Percentiles rank a stretch among this genome's conserved stretches.
Evolutionary conservation across 2,797 vertebrate genomes (phyloP).

Genomic region (Tokudaia tokunoshimensis): DNA sequence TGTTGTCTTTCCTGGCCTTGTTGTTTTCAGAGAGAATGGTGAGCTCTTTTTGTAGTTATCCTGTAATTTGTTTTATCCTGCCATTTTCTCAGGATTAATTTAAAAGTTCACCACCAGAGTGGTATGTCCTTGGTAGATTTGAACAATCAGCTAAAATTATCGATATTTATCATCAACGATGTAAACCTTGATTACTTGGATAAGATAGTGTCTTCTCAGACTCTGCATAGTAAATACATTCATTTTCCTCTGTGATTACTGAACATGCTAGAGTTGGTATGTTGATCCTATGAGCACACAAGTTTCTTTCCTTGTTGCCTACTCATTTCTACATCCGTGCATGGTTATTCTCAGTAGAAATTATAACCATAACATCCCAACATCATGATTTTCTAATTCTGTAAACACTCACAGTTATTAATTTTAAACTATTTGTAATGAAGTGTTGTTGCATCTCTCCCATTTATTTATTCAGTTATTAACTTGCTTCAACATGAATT

Average conservation of each 20-base stretch:
- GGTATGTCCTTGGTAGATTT: background rate
- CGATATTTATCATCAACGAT: background rate
- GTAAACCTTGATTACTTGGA: background rate
- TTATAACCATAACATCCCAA: background rate
- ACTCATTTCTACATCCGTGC: background rate
- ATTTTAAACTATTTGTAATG: conserved; percentile 7
- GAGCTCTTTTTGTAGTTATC: background rate
- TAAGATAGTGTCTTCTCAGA: background rate
- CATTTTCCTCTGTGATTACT: background rate
- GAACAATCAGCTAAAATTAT: background rate
- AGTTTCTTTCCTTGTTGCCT: background rate
- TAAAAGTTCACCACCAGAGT: background rate
- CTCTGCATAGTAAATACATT: background rate
- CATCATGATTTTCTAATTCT: background rate
- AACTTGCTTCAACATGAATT: conserved; percentile 57
- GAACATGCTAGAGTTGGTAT: background rate
- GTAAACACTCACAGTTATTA: background rate
- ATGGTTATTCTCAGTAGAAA: background rate
- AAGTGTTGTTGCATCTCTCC: conserved; percentile 12
- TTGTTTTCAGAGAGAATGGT: background rate
- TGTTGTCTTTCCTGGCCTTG: background rate
- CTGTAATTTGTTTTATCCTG: background rate
- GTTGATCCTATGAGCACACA: background rate
- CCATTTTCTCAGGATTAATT: background rate
- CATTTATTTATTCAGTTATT: conserved; percentile 60